Evolutionary conservation across 2,888 invertebrate species (phyloP).

Genomic region (Chrysina gloriosa): DNA sequence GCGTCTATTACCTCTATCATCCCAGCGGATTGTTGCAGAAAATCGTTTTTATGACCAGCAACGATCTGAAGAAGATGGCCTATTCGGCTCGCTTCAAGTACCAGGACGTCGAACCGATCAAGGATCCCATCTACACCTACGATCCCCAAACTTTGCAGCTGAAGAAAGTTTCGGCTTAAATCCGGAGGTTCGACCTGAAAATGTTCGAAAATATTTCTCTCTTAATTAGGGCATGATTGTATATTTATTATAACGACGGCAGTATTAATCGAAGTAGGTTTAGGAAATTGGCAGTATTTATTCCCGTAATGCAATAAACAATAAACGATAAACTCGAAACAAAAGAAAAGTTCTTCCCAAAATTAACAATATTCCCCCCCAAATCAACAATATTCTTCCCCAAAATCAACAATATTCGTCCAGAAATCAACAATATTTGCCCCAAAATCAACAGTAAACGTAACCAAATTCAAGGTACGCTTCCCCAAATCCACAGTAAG

Average conservation of each 20-base stretch:
- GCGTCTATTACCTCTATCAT: conserved; percentile 74
- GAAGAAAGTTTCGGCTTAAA: conserved; percentile 3
- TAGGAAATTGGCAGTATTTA: no score
- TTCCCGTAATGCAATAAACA: no score
- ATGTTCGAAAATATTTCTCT: no score
- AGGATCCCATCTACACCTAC: conserved; percentile 71
- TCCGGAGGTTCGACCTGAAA: no score
- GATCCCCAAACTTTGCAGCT: conserved; percentile 57
- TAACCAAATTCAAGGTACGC: neutral
- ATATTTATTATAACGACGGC: no score
- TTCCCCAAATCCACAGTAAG: conserved; percentile 5
- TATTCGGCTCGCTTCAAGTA: conserved; percentile 74
- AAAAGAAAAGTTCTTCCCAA: no score
- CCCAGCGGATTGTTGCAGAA: conserved; percentile 73
- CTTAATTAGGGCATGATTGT: no score
- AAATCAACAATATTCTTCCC: neutral
- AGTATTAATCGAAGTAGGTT: no score
- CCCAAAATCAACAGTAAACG: neutral
- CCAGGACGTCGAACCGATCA: conserved; percentile 73
- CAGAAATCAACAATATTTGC: neutral
- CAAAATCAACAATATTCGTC: neutral
- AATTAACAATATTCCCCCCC: no score
- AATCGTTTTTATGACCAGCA: conserved; percentile 70
- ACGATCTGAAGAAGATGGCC: conserved; percentile 70
- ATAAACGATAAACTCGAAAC: no score